A percentile compares a stretch with the other conserved stretches of the same genome.
These are phyloP conservation scores for Vulpes lagopus DNA, from an alignment of 2,113 vertebrate genomes.

Conservation along the genomic window DNA sequence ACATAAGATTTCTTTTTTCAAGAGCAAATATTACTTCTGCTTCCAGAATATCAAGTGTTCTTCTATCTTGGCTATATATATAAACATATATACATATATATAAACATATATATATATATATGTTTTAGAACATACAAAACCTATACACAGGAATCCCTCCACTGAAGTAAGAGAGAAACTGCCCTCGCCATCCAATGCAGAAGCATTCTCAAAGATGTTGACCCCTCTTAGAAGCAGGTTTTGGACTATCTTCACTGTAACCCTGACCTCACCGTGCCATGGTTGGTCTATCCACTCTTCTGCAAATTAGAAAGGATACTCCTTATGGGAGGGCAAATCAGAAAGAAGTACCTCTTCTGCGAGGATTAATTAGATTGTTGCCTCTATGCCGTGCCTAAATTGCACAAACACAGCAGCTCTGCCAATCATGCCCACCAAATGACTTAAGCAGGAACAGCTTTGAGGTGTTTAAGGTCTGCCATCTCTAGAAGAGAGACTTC, in stretches of 20 bases:
- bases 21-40: conserved; percentile 3
- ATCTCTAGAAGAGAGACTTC: conserved; percentile 32
- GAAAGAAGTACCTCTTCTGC: background rate
- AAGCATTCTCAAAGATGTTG: background rate
- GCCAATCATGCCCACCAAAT: background rate
- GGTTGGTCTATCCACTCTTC: background rate
- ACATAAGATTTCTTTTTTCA: background rate
- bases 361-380: background rate
- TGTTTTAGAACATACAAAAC: conserved; percentile 21
- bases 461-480: background rate
- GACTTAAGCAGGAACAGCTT: background rate
- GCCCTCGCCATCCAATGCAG: background rate
- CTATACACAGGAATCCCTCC: background rate
- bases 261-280: background rate
- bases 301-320: conserved; percentile 37
- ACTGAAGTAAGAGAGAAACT: background rate
- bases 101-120: too few relatives aligned
- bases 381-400: background rate
- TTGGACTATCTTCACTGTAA: conserved; percentile 6
- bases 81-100: too few relatives aligned
- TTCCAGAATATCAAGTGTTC: background rate
- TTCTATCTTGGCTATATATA: background rate
- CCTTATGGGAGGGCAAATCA: background rate
- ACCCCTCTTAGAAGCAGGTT: conserved; percentile 41
- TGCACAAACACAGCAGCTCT: background rate